Evolutionary conservation across 2,113 vertebrate genomes (phyloP).

Genomic region (Ramphastos sulfuratus): DNA sequence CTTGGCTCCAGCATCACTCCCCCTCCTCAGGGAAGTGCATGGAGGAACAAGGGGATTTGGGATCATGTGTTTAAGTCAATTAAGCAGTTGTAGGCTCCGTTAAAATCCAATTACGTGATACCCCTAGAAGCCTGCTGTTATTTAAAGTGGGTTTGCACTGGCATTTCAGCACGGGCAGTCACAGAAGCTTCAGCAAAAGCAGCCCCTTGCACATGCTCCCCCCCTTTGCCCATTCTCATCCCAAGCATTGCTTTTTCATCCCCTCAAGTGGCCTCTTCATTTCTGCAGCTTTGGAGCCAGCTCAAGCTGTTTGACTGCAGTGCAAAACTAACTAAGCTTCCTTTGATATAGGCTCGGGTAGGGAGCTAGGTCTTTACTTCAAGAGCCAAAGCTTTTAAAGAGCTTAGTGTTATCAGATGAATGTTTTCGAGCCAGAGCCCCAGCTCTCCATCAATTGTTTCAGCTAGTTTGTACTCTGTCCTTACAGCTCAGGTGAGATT

Average conservation of each 20-base stretch:
- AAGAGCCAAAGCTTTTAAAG: not conserved
- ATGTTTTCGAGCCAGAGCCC: not conserved
- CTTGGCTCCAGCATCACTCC: not conserved
- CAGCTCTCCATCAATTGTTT: not conserved
- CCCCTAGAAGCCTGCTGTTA: not conserved
- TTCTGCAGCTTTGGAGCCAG: not conserved
- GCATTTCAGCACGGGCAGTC: not conserved
- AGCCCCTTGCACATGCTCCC: not conserved
- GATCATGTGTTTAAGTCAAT: conserved; percentile 58
- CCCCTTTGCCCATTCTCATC: not conserved
- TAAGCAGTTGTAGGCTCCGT: conserved; percentile 30
- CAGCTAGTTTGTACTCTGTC: not conserved
- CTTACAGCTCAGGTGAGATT: not conserved
- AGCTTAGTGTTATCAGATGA: not conserved
- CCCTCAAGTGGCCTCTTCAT: not conserved
- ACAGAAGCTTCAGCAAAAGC: not conserved
- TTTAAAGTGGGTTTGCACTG: not conserved
- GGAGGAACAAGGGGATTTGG: conserved; percentile 48
- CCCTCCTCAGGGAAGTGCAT: not conserved
- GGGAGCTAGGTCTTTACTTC: not conserved
- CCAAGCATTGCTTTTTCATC: not conserved
- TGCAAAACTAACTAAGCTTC: not conserved
- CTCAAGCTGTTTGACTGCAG: not conserved
- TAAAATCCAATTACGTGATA: conserved; percentile 33
- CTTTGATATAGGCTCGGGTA: not conserved